phyloP scores from a whole-genome alignment of 2,797 vertebrate genomes.

The Periparus ater region DNA sequence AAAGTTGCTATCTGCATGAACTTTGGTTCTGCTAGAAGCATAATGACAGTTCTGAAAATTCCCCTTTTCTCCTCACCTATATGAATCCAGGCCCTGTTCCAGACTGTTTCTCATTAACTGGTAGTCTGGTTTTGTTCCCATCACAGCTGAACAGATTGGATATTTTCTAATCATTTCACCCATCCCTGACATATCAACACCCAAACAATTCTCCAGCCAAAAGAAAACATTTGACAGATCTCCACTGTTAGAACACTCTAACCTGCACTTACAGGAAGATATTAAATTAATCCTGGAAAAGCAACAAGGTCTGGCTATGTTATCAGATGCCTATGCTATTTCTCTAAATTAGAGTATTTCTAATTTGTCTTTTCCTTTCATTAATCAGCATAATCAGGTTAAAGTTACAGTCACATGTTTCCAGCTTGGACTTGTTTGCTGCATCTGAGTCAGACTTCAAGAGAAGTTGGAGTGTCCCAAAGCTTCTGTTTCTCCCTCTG shows the following conservation, averaged over 20 bases:
- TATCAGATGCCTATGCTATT: not conserved
- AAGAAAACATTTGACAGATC: not conserved
- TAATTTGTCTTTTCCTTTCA: not conserved
- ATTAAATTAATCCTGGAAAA: not conserved
- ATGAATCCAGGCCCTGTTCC: not conserved
- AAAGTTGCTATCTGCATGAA: not conserved
- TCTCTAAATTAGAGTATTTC: not conserved
- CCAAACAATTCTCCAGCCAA: conserved; percentile 30
- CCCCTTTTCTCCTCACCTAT: not conserved
- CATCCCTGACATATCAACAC: not conserved
- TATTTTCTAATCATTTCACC: not conserved
- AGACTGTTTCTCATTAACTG: not conserved
- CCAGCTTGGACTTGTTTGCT: not conserved
- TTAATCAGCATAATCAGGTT: not conserved
- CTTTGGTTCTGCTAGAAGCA: not conserved
- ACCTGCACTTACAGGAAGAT: not conserved
- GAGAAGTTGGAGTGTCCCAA: not conserved
- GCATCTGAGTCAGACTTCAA: not conserved
- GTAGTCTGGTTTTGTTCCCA: not conserved
- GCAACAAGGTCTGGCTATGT: not conserved
- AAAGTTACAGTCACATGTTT: not conserved
- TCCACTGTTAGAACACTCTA: not conserved
- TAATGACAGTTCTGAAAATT: not conserved
- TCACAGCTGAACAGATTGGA: not conserved
- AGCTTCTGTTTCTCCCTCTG: not conserved